phyloP scores from a whole-genome alignment of 53 echinoderm and acorn worm species.

The Astropecten irregularis region DNA sequence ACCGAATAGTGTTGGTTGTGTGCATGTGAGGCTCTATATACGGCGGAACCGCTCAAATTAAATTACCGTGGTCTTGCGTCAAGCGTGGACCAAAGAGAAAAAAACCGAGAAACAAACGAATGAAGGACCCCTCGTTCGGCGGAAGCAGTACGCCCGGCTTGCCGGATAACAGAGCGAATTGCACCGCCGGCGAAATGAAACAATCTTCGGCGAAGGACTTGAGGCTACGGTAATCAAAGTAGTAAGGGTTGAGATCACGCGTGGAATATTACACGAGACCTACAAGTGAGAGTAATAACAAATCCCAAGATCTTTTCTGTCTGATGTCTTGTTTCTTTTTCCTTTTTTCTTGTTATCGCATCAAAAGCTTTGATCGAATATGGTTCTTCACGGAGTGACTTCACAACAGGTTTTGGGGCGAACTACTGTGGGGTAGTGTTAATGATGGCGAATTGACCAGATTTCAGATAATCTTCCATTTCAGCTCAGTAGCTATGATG shows the following conservation, averaged over 20 bases:
- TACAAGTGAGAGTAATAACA: too few relatives aligned
- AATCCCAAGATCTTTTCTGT: too few relatives aligned
- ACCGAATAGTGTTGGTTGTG: too few relatives aligned
- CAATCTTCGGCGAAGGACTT: neutral
- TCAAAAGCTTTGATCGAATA: neutral
- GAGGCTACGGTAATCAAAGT: constrained; percentile 18
- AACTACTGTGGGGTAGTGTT: too few relatives aligned
- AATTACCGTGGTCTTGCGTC: constrained; percentile 39
- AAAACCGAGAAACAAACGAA: constrained; percentile 14
- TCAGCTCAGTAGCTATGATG: too few relatives aligned
- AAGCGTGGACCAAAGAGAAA: neutral
- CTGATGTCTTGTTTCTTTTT: too few relatives aligned
- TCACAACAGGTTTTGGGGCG: too few relatives aligned
- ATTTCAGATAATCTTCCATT: too few relatives aligned
- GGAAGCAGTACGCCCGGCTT: constrained; percentile 23
- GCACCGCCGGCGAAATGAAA: constrained; percentile 43
- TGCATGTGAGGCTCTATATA: too few relatives aligned
- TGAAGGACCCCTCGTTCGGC: neutral
- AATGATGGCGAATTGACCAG: too few relatives aligned
- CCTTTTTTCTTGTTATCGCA: neutral
- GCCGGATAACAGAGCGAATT: constrained; percentile 32
- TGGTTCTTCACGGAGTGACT: too few relatives aligned
- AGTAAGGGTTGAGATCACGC: neutral
- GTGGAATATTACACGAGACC: neutral
- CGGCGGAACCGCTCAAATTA: constrained; percentile 40